A percentile compares a stretch with the other conserved stretches of the same genome.
phyloP scores from a whole-genome alignment of 2,113 vertebrate species.

The Pygathrix nemaeus region DNA sequence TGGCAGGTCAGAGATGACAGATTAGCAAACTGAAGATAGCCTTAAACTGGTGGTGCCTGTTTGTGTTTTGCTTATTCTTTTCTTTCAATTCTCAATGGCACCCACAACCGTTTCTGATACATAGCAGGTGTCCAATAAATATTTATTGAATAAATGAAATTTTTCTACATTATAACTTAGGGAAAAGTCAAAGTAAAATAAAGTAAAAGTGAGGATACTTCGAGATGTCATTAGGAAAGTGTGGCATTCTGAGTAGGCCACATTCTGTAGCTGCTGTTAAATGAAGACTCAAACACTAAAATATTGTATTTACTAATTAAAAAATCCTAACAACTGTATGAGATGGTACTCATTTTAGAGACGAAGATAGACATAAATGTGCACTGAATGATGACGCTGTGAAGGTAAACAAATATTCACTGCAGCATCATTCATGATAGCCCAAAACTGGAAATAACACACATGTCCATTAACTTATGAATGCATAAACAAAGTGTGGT shows the following conservation, averaged over 20 bases:
- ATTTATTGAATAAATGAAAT: not conserved
- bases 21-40: not conserved
- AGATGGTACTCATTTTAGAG: not conserved
- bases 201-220: not conserved
- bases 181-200: not conserved
- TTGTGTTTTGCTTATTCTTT: not conserved
- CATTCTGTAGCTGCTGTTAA: not conserved
- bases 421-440: not conserved
- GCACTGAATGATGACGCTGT: too few relatives aligned
- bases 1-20: not conserved
- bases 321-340: not conserved
- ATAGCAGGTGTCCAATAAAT: not conserved
- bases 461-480: not conserved
- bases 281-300: not conserved
- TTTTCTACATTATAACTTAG: not conserved
- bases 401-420: not conserved
- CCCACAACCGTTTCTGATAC: not conserved
- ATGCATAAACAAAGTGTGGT: not conserved
- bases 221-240: not conserved
- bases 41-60: not conserved
- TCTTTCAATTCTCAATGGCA: not conserved
- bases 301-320: not conserved
- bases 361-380: not conserved
- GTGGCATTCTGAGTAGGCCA: not conserved
- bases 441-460: not conserved